These are phyloP conservation scores for Pseudeuparius sepicola DNA, from an alignment of 2,888 invertebrate genomes.

Conservation along the genomic window DNA sequence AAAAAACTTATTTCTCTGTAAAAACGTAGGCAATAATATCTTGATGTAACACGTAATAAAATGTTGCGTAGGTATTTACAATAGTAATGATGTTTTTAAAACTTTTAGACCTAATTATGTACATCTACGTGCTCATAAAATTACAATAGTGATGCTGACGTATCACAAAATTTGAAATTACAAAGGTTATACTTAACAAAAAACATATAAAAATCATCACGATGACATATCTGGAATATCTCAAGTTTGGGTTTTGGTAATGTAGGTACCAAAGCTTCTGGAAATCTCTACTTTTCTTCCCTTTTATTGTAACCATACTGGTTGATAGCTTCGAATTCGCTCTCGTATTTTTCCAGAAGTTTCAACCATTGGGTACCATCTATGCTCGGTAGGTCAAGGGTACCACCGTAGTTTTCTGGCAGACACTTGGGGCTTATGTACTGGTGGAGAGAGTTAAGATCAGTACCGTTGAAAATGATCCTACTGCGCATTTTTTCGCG, in stretches of 20 bases:
- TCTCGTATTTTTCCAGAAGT: conserved; percentile 59
- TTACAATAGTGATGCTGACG: too few species aligned
- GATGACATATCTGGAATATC: too few species aligned
- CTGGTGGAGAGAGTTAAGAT: conserved; percentile 61
- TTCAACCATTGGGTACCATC: conserved; percentile 65
- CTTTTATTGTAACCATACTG: conserved; percentile 64
- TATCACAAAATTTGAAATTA: too few species aligned
- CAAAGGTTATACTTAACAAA: too few species aligned
- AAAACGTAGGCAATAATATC: background rate
- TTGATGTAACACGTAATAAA: too few species aligned
- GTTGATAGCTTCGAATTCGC: conserved; percentile 54
- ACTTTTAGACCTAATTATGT: too few species aligned
- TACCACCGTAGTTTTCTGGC: conserved; percentile 65
- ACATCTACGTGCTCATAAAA: too few species aligned
- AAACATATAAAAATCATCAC: conserved; percentile 1
- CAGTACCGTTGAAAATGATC: conserved; percentile 71
- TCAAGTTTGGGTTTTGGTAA: too few species aligned
- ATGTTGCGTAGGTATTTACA: too few species aligned
- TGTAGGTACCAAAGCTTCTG: too few species aligned
- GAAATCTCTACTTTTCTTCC: background rate
- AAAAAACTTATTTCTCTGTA: background rate
- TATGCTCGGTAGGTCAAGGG: conserved; percentile 55
- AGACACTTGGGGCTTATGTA: conserved; percentile 62
- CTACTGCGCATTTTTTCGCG: conserved; percentile 74
- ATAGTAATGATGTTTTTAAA: too few species aligned